A percentile compares a stretch with the other conserved stretches of the same genome.
phyloP scores from a whole-genome alignment of 1,140 invertebrate species.

The Drosophila persimilis region DNA sequence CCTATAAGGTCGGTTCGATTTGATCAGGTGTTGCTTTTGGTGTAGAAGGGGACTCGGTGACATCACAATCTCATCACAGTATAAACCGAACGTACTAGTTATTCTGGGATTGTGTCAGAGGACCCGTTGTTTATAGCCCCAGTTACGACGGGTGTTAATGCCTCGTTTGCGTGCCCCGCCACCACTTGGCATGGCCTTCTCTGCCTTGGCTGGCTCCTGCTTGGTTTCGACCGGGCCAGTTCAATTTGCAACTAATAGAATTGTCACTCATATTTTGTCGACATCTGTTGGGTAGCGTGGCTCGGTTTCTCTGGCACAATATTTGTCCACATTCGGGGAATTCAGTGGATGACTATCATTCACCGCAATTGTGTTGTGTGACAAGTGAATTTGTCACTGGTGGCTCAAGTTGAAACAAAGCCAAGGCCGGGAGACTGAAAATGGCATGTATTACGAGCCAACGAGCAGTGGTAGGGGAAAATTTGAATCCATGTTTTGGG shows the following conservation, averaged over 20 bases:
- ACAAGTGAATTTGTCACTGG: slow-evolving; percentile 76
- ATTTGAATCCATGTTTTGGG: slow-evolving; percentile 53
- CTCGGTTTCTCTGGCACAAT: slow-evolving; percentile 4
- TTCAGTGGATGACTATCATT: slow-evolving; percentile 37
- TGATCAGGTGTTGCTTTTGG: no score
- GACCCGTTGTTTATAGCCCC: slow-evolving; percentile 38
- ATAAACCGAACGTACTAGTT: slow-evolving; percentile 24
- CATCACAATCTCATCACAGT: slow-evolving; percentile 36
- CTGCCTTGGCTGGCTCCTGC: background rate
- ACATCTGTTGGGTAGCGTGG: slow-evolving; percentile 56
- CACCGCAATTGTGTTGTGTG: slow-evolving; percentile 73
- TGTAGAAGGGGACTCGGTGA: no score
- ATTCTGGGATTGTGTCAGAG: slow-evolving; percentile 16
- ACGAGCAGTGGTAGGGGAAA: slow-evolving; percentile 15
- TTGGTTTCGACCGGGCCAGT: slow-evolving; percentile 23
- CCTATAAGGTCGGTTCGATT: no score
- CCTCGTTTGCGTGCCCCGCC: slow-evolving; percentile 64
- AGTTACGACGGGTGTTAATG: slow-evolving; percentile 70
- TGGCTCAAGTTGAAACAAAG: slow-evolving; percentile 68
- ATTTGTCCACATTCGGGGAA: slow-evolving; percentile 12
- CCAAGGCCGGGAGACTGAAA: slow-evolving; percentile 58
- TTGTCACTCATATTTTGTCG: slow-evolving; percentile 68
- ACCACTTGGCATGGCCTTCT: slow-evolving; percentile 28
- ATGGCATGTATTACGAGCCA: slow-evolving; percentile 33
- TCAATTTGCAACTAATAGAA: slow-evolving; percentile 77